Conservation (phyloP, 1,140 invertebrate species). For the Drosophila kanapiae region DNA sequence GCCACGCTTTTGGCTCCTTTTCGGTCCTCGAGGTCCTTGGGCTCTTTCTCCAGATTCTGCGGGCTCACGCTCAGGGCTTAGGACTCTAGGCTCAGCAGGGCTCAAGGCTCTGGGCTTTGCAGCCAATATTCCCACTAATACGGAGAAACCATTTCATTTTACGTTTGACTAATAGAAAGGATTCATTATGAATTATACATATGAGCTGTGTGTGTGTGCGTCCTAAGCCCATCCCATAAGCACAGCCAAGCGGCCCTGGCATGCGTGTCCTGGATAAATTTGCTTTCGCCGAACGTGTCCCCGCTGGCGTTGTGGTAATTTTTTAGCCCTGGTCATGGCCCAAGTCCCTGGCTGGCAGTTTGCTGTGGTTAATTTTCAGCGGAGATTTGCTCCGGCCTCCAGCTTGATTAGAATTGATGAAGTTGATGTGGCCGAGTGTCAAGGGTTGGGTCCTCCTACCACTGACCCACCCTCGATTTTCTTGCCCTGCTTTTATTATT, state of each 20-base stretch:
- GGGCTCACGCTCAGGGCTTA: slow-evolving; percentile 40
- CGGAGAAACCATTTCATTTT: slow-evolving; percentile 77
- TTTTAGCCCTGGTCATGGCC: slow-evolving; percentile 31
- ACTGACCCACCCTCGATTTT: slow-evolving; percentile 2
- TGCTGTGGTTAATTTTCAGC: slow-evolving; percentile 75
- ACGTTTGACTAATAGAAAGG: slow-evolving; percentile 83
- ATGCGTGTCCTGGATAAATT: slow-evolving; percentile 73
- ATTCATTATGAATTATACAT: slow-evolving; percentile 84
- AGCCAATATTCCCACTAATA: slow-evolving; percentile 79
- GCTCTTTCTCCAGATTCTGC: slow-evolving; percentile 28
- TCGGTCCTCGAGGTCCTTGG: slow-evolving; percentile 20
- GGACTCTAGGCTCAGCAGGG: slow-evolving; percentile 3
- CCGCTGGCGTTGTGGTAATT: slow-evolving; percentile 32
- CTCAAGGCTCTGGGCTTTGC: slow-evolving; percentile 53
- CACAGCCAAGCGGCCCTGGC: slow-evolving; percentile 12
- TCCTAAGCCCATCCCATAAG: slow-evolving; percentile 30
- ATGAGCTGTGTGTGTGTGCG: slow-evolving; percentile 15
- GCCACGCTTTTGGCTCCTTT: slow-evolving; percentile 53
- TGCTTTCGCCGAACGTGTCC: slow-evolving; percentile 47
- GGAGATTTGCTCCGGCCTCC: slow-evolving; percentile 57
- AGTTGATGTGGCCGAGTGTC: slow-evolving; percentile 59
- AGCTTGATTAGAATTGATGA: slow-evolving; percentile 82
- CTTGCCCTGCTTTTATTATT: slow-evolving; percentile 64
- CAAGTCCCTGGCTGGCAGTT: slow-evolving; percentile 52
- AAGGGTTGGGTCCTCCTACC: slow-evolving; percentile 29